These are phyloP conservation scores for Zaprionus ghesquierei DNA, from an alignment of 1,140 invertebrate genomes.

Conservation along the genomic window DNA sequence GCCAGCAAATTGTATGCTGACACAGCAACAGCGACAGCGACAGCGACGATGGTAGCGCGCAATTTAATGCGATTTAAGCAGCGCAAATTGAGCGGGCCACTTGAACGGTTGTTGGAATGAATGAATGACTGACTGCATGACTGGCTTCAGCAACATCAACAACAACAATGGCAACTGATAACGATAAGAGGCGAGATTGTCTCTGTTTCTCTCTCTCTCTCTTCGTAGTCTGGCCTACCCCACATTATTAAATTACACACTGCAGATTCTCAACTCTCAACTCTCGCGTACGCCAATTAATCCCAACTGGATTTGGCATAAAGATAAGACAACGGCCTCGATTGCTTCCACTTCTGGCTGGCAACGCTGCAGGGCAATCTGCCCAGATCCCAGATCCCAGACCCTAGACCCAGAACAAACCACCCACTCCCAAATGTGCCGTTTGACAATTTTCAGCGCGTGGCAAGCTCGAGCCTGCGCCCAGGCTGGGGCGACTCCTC, in stretches of 20 bases:
- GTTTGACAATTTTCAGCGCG: constrained; percentile 72
- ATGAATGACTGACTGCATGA: constrained; percentile 62
- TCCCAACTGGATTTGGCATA: constrained; percentile 79
- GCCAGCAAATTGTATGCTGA: constrained; percentile 70
- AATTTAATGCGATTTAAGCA: constrained; percentile 80
- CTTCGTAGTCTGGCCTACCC: constrained; percentile 45
- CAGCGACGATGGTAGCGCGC: constrained; percentile 39
- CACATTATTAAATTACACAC: constrained; percentile 78
- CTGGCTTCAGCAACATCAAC: constrained; percentile 39
- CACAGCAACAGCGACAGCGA: constrained; percentile 55
- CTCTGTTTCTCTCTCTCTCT: constrained; percentile 10
- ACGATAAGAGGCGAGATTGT: constrained; percentile 40
- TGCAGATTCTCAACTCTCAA: constrained; percentile 44
- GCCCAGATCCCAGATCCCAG: constrained; percentile 28
- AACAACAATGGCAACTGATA: constrained; percentile 56
- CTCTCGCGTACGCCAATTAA: constrained; percentile 67
- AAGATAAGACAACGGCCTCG: constrained; percentile 72
- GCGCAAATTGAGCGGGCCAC: constrained; percentile 75
- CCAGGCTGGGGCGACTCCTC: constrained; percentile 27
- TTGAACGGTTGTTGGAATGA: constrained; percentile 52
- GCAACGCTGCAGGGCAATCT: constrained; percentile 60
- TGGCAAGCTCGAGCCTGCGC: constrained; percentile 33
- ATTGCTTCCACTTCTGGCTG: constrained; percentile 3
- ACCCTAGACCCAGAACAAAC: constrained; percentile 16
- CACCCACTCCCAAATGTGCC: constrained; percentile 38